Evolutionary conservation across 1,140 invertebrate species (phyloP).

Genomic region (Bombyx mandarina): DNA sequence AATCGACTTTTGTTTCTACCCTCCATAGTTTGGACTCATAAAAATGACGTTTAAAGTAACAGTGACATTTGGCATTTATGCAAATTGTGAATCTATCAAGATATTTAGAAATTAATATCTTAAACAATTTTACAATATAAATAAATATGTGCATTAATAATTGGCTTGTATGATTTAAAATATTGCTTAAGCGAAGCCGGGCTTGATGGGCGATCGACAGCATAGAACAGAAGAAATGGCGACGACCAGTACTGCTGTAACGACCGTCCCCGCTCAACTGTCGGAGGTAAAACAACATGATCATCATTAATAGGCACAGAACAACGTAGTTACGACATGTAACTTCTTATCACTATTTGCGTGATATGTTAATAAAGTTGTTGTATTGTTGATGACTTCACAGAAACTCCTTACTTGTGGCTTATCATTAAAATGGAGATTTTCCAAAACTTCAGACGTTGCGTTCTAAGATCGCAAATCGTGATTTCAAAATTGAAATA

Average conservation of each 20-base stretch:
- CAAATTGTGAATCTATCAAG: no score
- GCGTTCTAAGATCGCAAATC: slow-evolving; percentile 14
- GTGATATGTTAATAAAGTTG: slow-evolving; percentile 32
- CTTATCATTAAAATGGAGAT: slow-evolving; percentile 3
- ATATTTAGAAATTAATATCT: no score
- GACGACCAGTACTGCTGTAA: slow-evolving; percentile 53
- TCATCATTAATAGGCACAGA: not conserved
- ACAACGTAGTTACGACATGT: not conserved
- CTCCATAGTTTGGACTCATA: no score
- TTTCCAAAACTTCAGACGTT: slow-evolving; percentile 9
- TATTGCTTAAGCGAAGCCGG: slow-evolving; percentile 11
- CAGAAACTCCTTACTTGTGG: no score
- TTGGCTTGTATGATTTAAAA: slow-evolving; percentile 33
- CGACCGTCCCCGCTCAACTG: slow-evolving; percentile 45
- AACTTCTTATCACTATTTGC: slow-evolving; percentile 38
- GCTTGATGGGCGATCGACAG: slow-evolving; percentile 52
- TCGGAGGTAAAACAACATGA: slow-evolving; percentile 38
- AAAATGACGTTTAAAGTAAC: no score
- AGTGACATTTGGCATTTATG: no score
- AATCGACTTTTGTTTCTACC: no score
- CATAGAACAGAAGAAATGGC: slow-evolving; percentile 49
- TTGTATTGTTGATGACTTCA: no score
- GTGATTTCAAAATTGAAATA: slow-evolving; percentile 17
- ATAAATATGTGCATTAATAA: no score
- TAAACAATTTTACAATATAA: no score